Evolutionary conservation across 2,888 invertebrate species (phyloP).

Genomic region (Drosophila quinaria): DNA sequence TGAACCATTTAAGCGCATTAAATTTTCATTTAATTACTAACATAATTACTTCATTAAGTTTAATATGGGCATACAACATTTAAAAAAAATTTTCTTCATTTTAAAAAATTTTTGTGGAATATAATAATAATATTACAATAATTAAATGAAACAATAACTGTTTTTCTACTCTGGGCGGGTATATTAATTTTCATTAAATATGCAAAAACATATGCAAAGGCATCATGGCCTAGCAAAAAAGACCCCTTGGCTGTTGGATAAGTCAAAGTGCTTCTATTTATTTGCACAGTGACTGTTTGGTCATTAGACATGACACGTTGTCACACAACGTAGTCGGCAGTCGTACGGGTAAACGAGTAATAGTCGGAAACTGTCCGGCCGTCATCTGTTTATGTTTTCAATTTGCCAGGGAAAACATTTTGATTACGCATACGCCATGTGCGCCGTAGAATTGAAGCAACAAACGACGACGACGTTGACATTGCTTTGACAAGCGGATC

Average conservation of each 20-base stretch:
- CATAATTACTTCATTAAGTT: background rate
- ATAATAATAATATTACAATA: too few species aligned
- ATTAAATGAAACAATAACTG: too few species aligned
- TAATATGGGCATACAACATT: too few species aligned
- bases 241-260: background rate
- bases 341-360: too few species aligned
- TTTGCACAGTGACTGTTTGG: constrained; percentile 58
- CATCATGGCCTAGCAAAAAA: background rate
- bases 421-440: constrained; percentile 72
- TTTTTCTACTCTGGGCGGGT: too few species aligned
- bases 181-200: too few species aligned
- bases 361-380: constrained; percentile 7
- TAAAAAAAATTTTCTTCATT: too few species aligned
- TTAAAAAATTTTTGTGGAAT: too few species aligned
- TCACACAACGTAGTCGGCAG: constrained; percentile 27
- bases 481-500: constrained; percentile 66
- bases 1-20: background rate
- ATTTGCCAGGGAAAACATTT: constrained; percentile 68
- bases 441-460: constrained; percentile 35
- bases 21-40: background rate
- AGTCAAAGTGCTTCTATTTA: constrained; percentile 43
- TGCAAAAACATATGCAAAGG: too few species aligned
- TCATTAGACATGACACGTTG: constrained; percentile 68
- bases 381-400: constrained; percentile 66
- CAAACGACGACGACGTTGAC: constrained; percentile 20